Evolutionary conservation across 2,797 vertebrate species (phyloP), one percentile per base, ranked within the genome.

Genomic region (Leptodactylus fallax): DNA sequence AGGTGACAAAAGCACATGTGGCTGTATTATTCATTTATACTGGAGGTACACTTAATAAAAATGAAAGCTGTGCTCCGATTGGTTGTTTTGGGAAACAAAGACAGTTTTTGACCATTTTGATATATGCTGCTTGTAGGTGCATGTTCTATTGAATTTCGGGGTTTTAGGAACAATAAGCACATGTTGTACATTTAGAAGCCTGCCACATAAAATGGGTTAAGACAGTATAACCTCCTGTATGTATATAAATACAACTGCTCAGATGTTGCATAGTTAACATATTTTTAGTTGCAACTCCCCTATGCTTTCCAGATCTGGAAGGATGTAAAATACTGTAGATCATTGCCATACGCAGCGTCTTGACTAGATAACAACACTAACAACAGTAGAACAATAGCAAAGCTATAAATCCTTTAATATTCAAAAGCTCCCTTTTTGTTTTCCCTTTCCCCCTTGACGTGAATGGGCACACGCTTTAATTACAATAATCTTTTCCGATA

Each of bases 401-500:
- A 71, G 53, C 72, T 72, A 87, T 87, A 89, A 87, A 87, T 83
- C 85, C 88, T 89, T 89, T 79, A 89, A 89, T 86, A 89, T 89
- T 86, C 88, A 89, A 86, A 86, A 65, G 65, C 88, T 83, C 49
- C 61, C 51, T 83, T 82, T 89, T 89, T 89, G 85, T 89, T 89
- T 89, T 89, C 85, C 80, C 88, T 86, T 87, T 89, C 49, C 80
- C 58, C 72, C 88, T 83, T 89, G 83, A 87, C 85, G 63, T 89
- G 85, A 86, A 86, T 85, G 85, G 85, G 85, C 88, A 89, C 80
- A 89, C 61, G 88, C 88, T 89, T 89, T 89, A 89, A 89, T 89
- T 89, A 89, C 88, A 89, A 89, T 89, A 89, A 89, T 89, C 88
- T 89, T 88, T 87, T 90, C 79, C 83, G 79, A 55, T 5, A 65